Base-by-base conservation (phyloP, 1,140 invertebrate species). In the Rhyzopertha dominica region DNA sequence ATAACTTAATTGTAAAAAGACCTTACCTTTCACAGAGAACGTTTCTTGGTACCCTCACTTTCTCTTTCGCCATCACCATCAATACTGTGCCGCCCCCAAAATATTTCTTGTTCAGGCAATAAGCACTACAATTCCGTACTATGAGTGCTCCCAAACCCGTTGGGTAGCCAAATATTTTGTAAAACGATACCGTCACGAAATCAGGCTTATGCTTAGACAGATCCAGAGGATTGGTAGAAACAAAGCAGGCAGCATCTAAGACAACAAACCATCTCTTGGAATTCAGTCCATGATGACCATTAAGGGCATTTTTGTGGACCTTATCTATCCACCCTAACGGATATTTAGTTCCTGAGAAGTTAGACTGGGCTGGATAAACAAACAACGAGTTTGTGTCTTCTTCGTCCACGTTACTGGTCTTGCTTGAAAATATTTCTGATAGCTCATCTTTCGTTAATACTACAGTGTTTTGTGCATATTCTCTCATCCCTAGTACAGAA, bases 161-260 rank as follows among this genome's bases (percentile, higher is more conserved):
- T 4, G 95, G 95, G 71, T 86, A 96, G 3, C 95, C 95, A 75
- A 98, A 97, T 59, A 98, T 90, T 77, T 98, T 98, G 70, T 98
- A 98, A 73, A 98, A 98, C 1, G 95, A 98, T 4, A 98, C 24
- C 35, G 80, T 81, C 0, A 96, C 79, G 75, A 96, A 98, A 69
- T 98, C 91, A 13, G 92, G 87, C 49, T 84, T 79, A 28, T 71
- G 73, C 9, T 59, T 43, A 0, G 75, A 74, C 28, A 98, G 72
- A 74, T 97, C 80, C 31, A 98, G 69, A 13, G 70, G 69, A 67
- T 78, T 90, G 20, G 87, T 90, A n/a, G 83, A 76, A 2, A 82
- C 83, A 72, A 77, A 90, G 28, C 80, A 71, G 1, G 94, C 91
- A 2, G 90, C 89, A 77, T 98, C 95, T 23, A 98, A 65, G 10